Evolutionary conservation across 2,797 vertebrate species (phyloP), one percentile per base, ranked within the genome.

Genomic region (Myripristis jacobus): DNA sequence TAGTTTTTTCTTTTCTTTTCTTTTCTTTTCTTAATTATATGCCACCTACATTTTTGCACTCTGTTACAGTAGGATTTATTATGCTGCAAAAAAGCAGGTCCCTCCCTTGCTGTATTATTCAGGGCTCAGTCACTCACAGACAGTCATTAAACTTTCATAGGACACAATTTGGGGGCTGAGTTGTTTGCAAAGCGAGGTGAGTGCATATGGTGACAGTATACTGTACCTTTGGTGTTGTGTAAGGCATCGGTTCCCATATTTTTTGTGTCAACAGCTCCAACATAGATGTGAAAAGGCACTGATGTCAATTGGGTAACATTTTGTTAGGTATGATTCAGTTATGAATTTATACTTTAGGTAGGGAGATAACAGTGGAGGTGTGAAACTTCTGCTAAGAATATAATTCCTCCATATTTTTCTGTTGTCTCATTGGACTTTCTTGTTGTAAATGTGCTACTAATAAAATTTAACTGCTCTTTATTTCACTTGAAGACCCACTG

Each of bases 121-220:
- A 92, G 76, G 65, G 46, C 77, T 82, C 88, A 90, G 92, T 93
- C 90, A 91, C 87, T 93, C 89, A 92, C 88, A 92, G 88, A 91
- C 89, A 84, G 84, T 88, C 88, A 93, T 94, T 92, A 94, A 94
- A 92, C 61, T 92, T 94, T 93, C 85, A 93, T 92, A 79, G 84
- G 79, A 85, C 82, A 82, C 89, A 88, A 89, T 92, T 91, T 91
- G 84, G 81, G 82, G 77, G 81, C 84, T 77, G 87, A 88, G 77
- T 84, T 87, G 83, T 89, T 91, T 78, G 86, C 73, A 79, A 81
- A 86, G 85, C 66, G 82, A 91, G 86, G 85, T 87, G 80, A 78
- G 79, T 84, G 86, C 82, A 80, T 75, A 79, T 56, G 73, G 76
- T 61, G 62, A 63, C 66, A 36, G 31, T 51, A 43, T 29, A 60